Evolutionary conservation across 53 echinoderm and acorn worm species (phyloP).

Genomic region (Antedon mediterranea): DNA sequence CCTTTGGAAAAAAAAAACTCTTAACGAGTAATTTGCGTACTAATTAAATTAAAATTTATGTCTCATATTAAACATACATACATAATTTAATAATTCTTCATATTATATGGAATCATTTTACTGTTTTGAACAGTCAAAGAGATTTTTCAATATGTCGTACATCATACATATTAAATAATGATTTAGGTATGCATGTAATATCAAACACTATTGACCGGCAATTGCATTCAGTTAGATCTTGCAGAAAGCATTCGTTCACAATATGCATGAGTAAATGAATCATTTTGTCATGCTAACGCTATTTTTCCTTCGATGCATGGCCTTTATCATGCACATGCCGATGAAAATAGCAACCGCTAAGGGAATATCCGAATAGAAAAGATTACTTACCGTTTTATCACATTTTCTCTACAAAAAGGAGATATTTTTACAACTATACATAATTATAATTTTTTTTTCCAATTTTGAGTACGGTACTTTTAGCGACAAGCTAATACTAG

Average conservation of each 20-base stretch:
- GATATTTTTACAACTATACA: neutral
- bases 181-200: no score
- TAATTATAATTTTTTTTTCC: no score
- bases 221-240: neutral
- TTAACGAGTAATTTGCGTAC: neutral
- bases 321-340: neutral
- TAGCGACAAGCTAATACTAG: no score
- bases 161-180: no score
- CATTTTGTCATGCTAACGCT: neutral
- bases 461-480: no score
- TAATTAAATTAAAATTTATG: no score
- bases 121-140: no score
- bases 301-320: neutral
- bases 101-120: no score
- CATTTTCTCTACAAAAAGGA: neutral
- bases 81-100: no score
- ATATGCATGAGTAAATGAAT: neutral
- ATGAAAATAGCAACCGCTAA: neutral
- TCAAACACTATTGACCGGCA: no score
- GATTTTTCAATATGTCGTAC: no score
- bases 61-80: no score
- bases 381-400: neutral
- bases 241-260: neutral
- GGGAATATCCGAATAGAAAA: neutral
- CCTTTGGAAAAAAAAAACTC: neutral